Evolutionary conservation across 2,888 invertebrate species (phyloP), one percentile per base, ranked within the genome.

Genomic region (Nephrotoma appendiculata): DNA sequence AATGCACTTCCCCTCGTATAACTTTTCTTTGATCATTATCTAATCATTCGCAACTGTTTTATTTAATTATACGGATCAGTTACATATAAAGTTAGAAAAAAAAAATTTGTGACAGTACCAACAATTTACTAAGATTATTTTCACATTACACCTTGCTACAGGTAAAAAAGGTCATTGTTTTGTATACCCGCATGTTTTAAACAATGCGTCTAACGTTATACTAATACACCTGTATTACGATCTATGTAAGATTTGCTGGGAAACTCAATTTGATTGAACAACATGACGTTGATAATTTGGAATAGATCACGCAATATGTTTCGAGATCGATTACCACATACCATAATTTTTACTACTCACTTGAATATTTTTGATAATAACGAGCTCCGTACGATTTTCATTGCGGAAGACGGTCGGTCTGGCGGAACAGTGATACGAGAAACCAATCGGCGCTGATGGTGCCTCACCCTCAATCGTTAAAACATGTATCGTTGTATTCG

Each of bases 361-460:
- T 92, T 93, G 93, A 86, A 94, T 92, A 88, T 94, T 92, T 5
- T 90, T 91, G 7, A 94, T 89, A 0, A 91, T 91, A 1, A 94
- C 90, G 1, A 91, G 91, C 1, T 93, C 93, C 3, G 92, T 91
- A 0, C 92, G 92, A 12, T 92, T 92, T 1, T 91, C 92, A 11
- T 92, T 92, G 0, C 91, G 89, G 89, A 94, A 94, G 44, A 93
- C 90, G 6, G 94, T 90, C 0, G 92, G 91, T 87, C 91, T 90
- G 2, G 71, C 71, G 0, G 93, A 92, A 89, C 94, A 94, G 88
- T 92, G 92, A 89, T 92, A 94, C 0, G 94, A 93, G 88, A 92
- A 92, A 11, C 93, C 93, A 15, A 93, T 89, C 0, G 94, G 94
- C 0, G 94, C 94, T 15, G 89, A 89, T 0, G 93, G 93, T 43